A percentile compares a stretch with the other conserved stretches of the same genome.
Conservation (phyloP, 2,888 invertebrate species). For the Eristalis pertinax region DNA sequence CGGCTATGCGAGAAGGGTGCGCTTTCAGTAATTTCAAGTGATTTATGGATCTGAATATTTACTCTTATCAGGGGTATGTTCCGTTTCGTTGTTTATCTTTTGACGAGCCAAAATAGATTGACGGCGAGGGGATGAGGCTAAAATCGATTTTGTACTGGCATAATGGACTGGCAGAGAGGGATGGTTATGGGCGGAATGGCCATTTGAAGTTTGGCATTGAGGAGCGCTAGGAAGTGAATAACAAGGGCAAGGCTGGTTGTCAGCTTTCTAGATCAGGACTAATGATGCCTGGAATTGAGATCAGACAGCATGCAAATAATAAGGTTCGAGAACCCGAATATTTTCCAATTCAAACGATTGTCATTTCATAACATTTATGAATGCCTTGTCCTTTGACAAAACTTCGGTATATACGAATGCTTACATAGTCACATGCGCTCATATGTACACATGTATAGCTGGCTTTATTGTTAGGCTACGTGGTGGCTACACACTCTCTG, state of each 20-base stretch:
- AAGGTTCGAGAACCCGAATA: too few species aligned
- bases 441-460: too few species aligned
- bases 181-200: neutral
- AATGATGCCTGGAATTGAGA: neutral
- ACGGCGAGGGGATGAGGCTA: neutral
- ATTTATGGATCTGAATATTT: slow-evolving; percentile 44
- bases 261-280: neutral
- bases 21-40: slow-evolving; percentile 31
- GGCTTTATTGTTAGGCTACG: too few species aligned
- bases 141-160: neutral
- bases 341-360: too few species aligned
- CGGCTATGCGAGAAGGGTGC: neutral
- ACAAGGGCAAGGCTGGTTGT: neutral
- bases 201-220: neutral
- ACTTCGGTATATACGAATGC: too few species aligned
- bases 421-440: too few species aligned
- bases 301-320: neutral
- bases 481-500: too few species aligned
- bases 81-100: slow-evolving; percentile 15
- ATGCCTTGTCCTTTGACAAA: too few species aligned
- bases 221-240: too few species aligned
- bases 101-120: neutral
- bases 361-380: too few species aligned
- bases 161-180: neutral
- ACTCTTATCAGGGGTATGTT: neutral